phyloP scores from a whole-genome alignment of 2,888 invertebrate genomes.

The Lampropteryx suffumata region DNA sequence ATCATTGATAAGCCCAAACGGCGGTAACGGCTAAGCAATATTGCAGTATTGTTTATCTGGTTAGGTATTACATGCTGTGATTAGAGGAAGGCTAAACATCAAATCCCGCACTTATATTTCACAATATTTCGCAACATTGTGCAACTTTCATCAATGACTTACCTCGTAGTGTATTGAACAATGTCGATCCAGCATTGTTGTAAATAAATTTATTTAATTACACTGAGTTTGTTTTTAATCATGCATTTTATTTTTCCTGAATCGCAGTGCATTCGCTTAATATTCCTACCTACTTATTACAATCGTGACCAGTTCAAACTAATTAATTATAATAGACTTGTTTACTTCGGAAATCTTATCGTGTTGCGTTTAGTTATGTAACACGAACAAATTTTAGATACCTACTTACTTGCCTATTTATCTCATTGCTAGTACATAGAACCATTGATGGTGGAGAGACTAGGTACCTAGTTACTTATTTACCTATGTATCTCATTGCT shows the following conservation, averaged over 20 bases:
- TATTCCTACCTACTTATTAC: too few relatives aligned
- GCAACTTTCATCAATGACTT: constrained; percentile 19
- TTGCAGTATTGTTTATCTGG: too few relatives aligned
- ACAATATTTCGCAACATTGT: constrained; percentile 31
- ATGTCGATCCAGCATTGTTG: constrained; percentile 17
- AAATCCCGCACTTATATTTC: constrained; percentile 16
- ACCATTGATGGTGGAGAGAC: too few relatives aligned
- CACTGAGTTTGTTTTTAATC: constrained; percentile 12
- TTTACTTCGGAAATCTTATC: background rate
- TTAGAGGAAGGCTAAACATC: background rate
- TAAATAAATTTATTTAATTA: constrained; percentile 24
- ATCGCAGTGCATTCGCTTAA: background rate
- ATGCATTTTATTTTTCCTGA: constrained; percentile 8
- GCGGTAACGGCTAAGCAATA: too few relatives aligned
- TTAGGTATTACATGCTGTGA: too few relatives aligned
- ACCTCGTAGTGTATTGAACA: constrained; percentile 7
- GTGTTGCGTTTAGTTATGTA: too few relatives aligned
- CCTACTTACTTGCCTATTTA: too few relatives aligned
- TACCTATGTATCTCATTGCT: too few relatives aligned
- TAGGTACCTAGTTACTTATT: too few relatives aligned
- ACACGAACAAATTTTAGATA: too few relatives aligned
- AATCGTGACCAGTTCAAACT: constrained; percentile 2
- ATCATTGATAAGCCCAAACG: too few relatives aligned
- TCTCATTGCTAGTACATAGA: too few relatives aligned
- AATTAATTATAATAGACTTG: constrained; percentile 12